A percentile compares a stretch with the other conserved stretches of the same genome.
Conservation (phyloP, 37 sponge, comb jelly and placozoan species). For the Bolinopsis microptera region DNA sequence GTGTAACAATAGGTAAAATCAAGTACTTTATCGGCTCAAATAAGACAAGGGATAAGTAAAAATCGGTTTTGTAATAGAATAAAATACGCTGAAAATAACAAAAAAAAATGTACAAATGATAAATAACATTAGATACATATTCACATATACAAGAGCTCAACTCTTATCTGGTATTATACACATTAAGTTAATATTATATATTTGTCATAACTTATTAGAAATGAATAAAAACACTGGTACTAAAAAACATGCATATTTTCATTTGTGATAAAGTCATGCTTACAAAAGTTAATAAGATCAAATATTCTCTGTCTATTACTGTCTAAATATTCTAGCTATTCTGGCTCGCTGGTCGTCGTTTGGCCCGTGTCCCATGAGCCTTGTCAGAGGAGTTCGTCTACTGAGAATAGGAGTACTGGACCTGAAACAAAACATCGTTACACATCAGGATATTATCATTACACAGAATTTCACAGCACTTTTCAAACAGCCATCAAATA, state of each 20-base stretch:
- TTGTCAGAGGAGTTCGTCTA: conserved; percentile 25
- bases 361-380: conserved; percentile 45
- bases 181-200: too few relatives aligned
- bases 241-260: too few relatives aligned
- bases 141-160: neutral
- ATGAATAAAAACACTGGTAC: neutral
- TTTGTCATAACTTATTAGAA: too few relatives aligned
- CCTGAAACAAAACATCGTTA: neutral
- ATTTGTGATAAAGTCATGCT: too few relatives aligned
- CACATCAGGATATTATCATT: too few relatives aligned
- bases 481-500: too few relatives aligned
- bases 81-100: neutral
- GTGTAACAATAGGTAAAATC: neutral
- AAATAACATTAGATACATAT: neutral
- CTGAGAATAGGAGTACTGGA: conserved; percentile 2
- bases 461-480: too few relatives aligned
- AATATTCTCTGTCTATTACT: too few relatives aligned
- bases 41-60: too few relatives aligned
- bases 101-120: neutral
- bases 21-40: too few relatives aligned
- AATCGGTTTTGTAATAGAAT: too few relatives aligned
- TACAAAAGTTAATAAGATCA: too few relatives aligned
- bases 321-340: conserved; percentile 49
- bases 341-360: neutral
- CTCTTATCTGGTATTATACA: neutral